These are phyloP conservation scores for Malurus splendens DNA, from an alignment of 2,797 vertebrate genomes.

Conservation along the genomic window DNA sequence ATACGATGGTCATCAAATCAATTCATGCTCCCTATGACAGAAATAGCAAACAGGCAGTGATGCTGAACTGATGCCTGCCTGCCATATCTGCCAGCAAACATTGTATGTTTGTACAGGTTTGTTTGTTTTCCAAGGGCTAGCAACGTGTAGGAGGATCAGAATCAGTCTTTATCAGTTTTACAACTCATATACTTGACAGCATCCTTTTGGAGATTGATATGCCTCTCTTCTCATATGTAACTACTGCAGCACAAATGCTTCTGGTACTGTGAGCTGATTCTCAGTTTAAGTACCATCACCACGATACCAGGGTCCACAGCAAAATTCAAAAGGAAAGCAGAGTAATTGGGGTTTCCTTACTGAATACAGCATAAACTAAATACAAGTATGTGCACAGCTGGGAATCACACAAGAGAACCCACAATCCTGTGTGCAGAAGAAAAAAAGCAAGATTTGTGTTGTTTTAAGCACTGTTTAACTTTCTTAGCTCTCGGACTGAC, in stretches of 20 bases:
- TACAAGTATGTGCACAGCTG: neutral
- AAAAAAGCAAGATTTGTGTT: neutral
- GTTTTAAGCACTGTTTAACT: neutral
- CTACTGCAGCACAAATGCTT: neutral
- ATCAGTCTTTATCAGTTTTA: neutral
- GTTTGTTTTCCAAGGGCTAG: conserved; percentile 5
- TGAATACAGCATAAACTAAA: neutral
- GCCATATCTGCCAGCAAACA: neutral
- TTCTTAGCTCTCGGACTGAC: neutral
- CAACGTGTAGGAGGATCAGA: neutral
- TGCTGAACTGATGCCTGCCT: neutral
- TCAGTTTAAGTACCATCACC: too few species aligned
- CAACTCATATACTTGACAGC: neutral
- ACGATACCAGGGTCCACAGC: neutral
- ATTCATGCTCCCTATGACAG: neutral
- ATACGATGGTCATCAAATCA: neutral
- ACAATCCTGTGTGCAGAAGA: neutral
- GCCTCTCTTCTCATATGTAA: neutral
- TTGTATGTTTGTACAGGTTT: neutral
- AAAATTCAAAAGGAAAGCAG: neutral
- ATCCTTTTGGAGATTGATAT: neutral
- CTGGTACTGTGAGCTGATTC: neutral
- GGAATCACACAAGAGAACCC: rapidly evolving
- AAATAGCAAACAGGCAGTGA: neutral
- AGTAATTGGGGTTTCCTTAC: neutral